These are phyloP conservation scores for Drepanosiphum platanoidis DNA, from an alignment of 2,888 invertebrate species.

Conservation along the genomic window DNA sequence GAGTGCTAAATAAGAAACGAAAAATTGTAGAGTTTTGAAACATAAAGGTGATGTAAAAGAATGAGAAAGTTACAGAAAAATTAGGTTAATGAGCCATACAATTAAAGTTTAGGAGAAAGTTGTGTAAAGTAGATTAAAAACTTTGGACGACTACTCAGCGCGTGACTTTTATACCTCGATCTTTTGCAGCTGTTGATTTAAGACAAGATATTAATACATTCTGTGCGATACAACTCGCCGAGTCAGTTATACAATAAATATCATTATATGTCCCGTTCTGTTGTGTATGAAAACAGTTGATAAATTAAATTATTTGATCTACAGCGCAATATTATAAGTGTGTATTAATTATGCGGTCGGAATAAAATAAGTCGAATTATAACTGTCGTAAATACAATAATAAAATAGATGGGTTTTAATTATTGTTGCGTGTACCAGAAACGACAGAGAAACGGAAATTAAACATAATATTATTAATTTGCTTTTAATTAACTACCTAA, in stretches of 20 bases:
- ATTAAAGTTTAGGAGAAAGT: slow-evolving; percentile 59
- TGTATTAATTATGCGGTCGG: neutral
- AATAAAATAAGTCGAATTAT: neutral
- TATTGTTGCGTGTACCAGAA: neutral
- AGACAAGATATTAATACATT: slow-evolving; percentile 33
- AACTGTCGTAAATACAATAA: neutral
- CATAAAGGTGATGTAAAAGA: slow-evolving; percentile 39
- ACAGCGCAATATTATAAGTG: neutral
- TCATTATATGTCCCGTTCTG: neutral
- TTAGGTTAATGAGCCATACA: slow-evolving; percentile 61
- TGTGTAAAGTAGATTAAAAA: slow-evolving; percentile 56
- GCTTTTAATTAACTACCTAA: too few species aligned
- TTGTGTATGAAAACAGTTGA: neutral
- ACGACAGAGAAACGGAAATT: neutral
- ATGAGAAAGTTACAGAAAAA: slow-evolving; percentile 50
- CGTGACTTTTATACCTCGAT: slow-evolving; percentile 54
- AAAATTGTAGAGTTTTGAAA: slow-evolving; percentile 32
- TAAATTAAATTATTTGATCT: too few species aligned
- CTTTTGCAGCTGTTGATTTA: slow-evolving; percentile 42
- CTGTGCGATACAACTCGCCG: neutral
- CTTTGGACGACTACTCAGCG: slow-evolving; percentile 34
- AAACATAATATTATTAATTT: neutral
- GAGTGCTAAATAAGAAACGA: slow-evolving; percentile 45
- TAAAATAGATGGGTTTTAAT: neutral
- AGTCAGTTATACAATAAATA: slow-evolving; percentile 9